Evolutionary conservation across 2,888 invertebrate genomes (phyloP), one percentile per base, ranked within the genome.

Genomic region (Oligia latruncula): DNA sequence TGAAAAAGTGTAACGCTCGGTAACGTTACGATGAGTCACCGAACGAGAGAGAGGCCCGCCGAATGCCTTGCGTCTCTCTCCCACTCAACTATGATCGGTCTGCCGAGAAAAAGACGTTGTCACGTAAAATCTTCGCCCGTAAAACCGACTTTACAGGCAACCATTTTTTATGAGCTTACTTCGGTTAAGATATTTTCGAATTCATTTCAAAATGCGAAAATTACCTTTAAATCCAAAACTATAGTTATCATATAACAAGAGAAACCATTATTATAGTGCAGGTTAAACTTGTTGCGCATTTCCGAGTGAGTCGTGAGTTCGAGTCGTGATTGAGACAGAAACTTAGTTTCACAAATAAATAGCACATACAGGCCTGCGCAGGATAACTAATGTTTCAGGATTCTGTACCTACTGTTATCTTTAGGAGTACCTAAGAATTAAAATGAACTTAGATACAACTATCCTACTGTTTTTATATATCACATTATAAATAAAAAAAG

Each of bases 321-420:
- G 60, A 67, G 62, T 74, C 85, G 85, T 81, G 85, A 74, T 73
- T 70, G 71, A 71, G 71, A 65, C 43, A 74, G 29, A 76, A 52
- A 40, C 66, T 52, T 40, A 55, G 60, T 65, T 70, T n/a, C 13
- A 75, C 23, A 74, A 71, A 74, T 64, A 74, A 68, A 74, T 64
- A 67, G 29, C 29, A 46, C 35, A 6, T 29, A 17, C 0, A n/a
- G 68, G 66, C 29, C 29, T 0, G 15, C 9, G n/a, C 49, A 43
- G 60, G 74, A 64, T 58, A 29, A 64, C 15, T n/a, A 23, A 72
- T 80, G 68, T 62, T 79, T 40, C 20, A 58, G 49, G 78, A 70
- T 68, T 43, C 29, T 55, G 40, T 29, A 29, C n/a, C n/a, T n/a
- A n/a, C 49, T 4, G 46, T 40, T 52, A 13, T n/a, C 9, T 43